These are phyloP conservation scores for Puffinus mauretanicus DNA, from an alignment of 2,113 vertebrate species.

Conservation along the genomic window DNA sequence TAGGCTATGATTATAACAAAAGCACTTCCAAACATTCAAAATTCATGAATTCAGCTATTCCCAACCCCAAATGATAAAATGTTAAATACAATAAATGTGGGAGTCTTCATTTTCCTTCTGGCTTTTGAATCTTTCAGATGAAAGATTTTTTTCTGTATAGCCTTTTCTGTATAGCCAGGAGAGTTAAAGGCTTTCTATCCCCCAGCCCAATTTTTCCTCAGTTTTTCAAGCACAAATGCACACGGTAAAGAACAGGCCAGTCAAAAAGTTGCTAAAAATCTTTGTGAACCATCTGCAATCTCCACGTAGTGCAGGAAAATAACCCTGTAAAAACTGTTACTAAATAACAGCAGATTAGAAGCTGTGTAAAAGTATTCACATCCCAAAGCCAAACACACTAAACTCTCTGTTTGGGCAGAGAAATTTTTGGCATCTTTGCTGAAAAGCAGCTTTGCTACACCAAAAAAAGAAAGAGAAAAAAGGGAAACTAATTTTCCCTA, in stretches of 20 bases:
- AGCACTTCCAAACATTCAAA: slow-evolving; percentile 40
- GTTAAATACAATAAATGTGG: slow-evolving; percentile 25
- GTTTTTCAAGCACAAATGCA: slow-evolving; percentile 14
- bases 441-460: slow-evolving; percentile 43
- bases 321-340: slow-evolving; percentile 4
- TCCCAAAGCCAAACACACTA: slow-evolving; percentile 46
- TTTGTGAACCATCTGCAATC: neutral
- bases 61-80: slow-evolving; percentile 15
- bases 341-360: slow-evolving; percentile 38
- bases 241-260: neutral
- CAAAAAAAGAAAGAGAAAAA: slow-evolving; percentile 7
- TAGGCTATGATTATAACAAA: neutral
- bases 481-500: slow-evolving; percentile 27
- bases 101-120: slow-evolving; percentile 18
- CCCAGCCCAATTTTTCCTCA: neutral
- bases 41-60: slow-evolving; percentile 46
- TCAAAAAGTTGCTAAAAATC: slow-evolving; percentile 36
- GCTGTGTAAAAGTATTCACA: slow-evolving; percentile 36
- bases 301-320: slow-evolving; percentile 1
- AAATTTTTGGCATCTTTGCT: slow-evolving; percentile 26
- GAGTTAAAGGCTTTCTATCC: neutral
- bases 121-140: neutral
- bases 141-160: neutral
- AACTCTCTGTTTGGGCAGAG: slow-evolving; percentile 43
- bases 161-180: neutral